These are phyloP conservation scores for Panorpa germanica DNA, from an alignment of 2,888 invertebrate genomes.

Conservation along the genomic window DNA sequence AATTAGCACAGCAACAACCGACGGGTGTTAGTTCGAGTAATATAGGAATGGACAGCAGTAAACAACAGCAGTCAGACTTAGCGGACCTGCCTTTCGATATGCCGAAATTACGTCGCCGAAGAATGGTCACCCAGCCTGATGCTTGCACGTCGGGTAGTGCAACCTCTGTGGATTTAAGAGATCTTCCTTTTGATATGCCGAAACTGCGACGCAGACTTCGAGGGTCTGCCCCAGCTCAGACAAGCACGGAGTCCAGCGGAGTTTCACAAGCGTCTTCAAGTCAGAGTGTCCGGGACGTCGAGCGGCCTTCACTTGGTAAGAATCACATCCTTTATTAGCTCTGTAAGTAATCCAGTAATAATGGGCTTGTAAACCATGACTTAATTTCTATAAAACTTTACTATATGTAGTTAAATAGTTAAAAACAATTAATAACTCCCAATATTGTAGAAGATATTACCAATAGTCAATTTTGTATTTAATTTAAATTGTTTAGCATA, in stretches of 20 bases:
- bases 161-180: constrained; percentile 56
- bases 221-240: constrained; percentile 32
- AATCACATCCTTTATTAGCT: too few species aligned
- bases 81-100: constrained; percentile 76
- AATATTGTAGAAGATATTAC: too few species aligned
- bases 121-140: constrained; percentile 42
- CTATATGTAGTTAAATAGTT: too few species aligned
- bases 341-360: too few species aligned
- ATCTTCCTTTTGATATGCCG: constrained; percentile 84
- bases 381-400: too few species aligned
- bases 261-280: constrained; percentile 69
- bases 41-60: constrained; percentile 22
- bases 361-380: too few species aligned
- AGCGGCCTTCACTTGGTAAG: too few species aligned
- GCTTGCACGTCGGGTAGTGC: constrained; percentile 51
- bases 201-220: constrained; percentile 61
- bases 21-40: constrained; percentile 18
- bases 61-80: constrained; percentile 42
- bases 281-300: constrained; percentile 59
- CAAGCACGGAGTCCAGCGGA: constrained; percentile 47
- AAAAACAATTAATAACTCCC: too few species aligned
- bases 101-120: constrained; percentile 62
- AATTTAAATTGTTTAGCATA: too few species aligned
- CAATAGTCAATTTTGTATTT: too few species aligned
- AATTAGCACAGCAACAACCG: constrained; percentile 30